Base-by-base conservation (phyloP, 2,888 invertebrate species). In the Cepaea hortensis region DNA sequence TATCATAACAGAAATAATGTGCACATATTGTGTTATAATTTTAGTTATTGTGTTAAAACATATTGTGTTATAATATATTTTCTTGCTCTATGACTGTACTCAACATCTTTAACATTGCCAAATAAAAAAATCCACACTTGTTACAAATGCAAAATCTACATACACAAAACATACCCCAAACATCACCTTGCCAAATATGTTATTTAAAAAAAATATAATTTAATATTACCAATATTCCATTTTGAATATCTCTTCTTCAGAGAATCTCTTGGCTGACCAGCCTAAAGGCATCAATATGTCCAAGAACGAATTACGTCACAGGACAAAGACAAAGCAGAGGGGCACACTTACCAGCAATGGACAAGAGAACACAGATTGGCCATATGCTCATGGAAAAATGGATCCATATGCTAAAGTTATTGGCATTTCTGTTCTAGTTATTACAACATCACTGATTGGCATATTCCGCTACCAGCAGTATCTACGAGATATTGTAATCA, bases 391-490 rank as follows among this genome's bases (percentile, higher is more conserved):
- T 62, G 85, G 85, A n/a, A 87, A 79, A 55, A 75, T 86, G 48
- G 88, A 85, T 46, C 68, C 77, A 3, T 70, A 85, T 72, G 85
- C 84, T n/a, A 89, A 87, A 75, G 50, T 79, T n/a, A 70, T 85
- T 62, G 88, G 88, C 68, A 76, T 86, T 35, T 81, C 80, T 11
- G 85, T 89, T 11, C 75, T 89, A 9, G 82, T 87, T n/a, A 55
- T 86, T 13, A 84, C 86, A 1, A 46, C 87, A 20, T 50, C 72
- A 18, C 82, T 88, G 35, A 86, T 89, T 13, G 88, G 83, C 2
- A 89, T 89, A 70, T 90, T 87, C 86, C 89, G 90, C 11, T 92
- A 92, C 86, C 90, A 90, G 84, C 88, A 90, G 79, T 89, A 90
- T 85, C 88, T 92, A 15, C 88, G 89, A 70, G 90, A 91, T 72